Evolutionary conservation across 1,140 invertebrate species (phyloP).

Genomic region (Psix sp.): DNA sequence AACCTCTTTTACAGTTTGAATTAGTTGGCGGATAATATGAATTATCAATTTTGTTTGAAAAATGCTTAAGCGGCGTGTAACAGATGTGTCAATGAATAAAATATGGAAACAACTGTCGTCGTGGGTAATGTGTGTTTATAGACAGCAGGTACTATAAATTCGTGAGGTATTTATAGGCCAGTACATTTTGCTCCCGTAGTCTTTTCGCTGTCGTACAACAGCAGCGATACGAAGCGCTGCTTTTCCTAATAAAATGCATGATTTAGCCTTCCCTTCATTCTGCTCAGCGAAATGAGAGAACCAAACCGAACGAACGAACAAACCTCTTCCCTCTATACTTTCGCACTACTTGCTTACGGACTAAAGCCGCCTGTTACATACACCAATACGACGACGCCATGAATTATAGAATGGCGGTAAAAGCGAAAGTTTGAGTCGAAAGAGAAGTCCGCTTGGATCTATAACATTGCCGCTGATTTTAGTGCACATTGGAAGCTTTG

Average conservation of each 20-base stretch:
- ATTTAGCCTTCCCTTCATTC: slow-evolving; percentile 71
- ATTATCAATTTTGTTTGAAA: slow-evolving; percentile 4
- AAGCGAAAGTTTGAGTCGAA: slow-evolving; percentile 73
- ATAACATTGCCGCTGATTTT: slow-evolving; percentile 54
- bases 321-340: slow-evolving; percentile 61
- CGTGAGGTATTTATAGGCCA: slow-evolving; percentile 29
- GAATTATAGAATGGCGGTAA: slow-evolving; percentile 76
- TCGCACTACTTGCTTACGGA: slow-evolving; percentile 52
- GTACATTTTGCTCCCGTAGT: slow-evolving; percentile 41
- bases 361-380: slow-evolving; percentile 64
- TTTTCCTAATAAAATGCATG: slow-evolving; percentile 69
- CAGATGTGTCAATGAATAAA: slow-evolving; percentile 55
- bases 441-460: slow-evolving; percentile 55
- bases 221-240: slow-evolving; percentile 40
- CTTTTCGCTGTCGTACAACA: slow-evolving; percentile 51
- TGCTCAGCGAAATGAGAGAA: slow-evolving; percentile 62
- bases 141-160: slow-evolving; percentile 53
- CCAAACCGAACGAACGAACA: slow-evolving; percentile 55
- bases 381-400: slow-evolving; percentile 71
- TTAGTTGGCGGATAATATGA: neutral
- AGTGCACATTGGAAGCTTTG: slow-evolving; percentile 36
- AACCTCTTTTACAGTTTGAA: too few relatives aligned
- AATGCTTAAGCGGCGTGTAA: slow-evolving; percentile 31
- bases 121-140: slow-evolving; percentile 48
- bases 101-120: slow-evolving; percentile 53